These are phyloP conservation scores for Protophormia terraenovae DNA, from an alignment of 2,888 invertebrate genomes.

Conservation along the genomic window DNA sequence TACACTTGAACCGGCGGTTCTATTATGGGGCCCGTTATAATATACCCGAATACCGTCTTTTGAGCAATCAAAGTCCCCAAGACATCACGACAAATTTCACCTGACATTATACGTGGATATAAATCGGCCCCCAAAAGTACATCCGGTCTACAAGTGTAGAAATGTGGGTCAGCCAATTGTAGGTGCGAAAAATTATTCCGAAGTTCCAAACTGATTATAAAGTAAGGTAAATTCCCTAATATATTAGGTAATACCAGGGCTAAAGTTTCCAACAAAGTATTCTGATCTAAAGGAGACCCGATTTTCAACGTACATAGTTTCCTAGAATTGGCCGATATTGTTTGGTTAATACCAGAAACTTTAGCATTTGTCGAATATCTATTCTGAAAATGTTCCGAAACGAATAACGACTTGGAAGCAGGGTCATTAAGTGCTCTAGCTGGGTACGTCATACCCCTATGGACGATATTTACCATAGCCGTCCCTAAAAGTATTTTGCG, in stretches of 20 bases:
- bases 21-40: neutral
- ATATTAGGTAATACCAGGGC: neutral
- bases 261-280: neutral
- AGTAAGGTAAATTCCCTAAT: neutral
- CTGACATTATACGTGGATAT: neutral
- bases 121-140: too few relatives aligned
- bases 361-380: neutral
- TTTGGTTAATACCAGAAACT: neutral
- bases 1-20: neutral
- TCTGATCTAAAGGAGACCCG: neutral
- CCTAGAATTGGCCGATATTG: neutral
- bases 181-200: too few relatives aligned
- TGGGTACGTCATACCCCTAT: constrained; percentile 13
- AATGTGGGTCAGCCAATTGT: too few relatives aligned
- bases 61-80: neutral
- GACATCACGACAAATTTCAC: neutral
- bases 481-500: neutral
- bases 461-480: constrained; percentile 6
- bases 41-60: neutral
- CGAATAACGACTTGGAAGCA: constrained; percentile 15
- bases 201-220: too few relatives aligned
- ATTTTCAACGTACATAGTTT: neutral
- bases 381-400: constrained; percentile 30
- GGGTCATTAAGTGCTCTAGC: constrained; percentile 35
- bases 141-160: too few relatives aligned